Evolutionary conservation across 2,888 invertebrate genomes (phyloP), one percentile per base, ranked within the genome.

Genomic region (Pediacus dermestoides): DNA sequence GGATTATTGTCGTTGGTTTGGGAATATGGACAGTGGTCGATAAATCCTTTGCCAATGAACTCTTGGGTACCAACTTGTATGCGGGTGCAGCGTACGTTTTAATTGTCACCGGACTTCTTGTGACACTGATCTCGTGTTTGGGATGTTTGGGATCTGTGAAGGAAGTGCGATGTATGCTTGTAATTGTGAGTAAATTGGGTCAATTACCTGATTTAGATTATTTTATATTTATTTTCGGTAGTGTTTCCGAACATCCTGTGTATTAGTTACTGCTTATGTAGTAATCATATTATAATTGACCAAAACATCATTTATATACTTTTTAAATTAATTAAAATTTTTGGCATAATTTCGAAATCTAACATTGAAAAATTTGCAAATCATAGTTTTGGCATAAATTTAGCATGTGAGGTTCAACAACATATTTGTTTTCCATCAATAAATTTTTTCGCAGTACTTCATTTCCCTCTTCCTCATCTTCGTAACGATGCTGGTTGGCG

Each of bases 71-170:
- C 57, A 88, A 90, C 72, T 75, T 94, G 58, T 89, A 89, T 70
- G 81, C 86, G 33, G 91, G 89, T 14, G 84, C 92, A 0, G 83
- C 92, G 23, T 88, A 83, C 58, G 85, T 92, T 40, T 74, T 94
- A 46, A 80, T 92, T 33, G 82, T 82, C 12, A 86, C 88, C 42
- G 93, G 94, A 3, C 78, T 83, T 16, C 74, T 88, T 44, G 82
- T 91, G 43, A 81, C 88, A 57, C 61, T 93, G 46, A 78, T 94
- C 35, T 86, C 94, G 6, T 84, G 93, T 67, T 79, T 95, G 46
- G 95, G 95, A 39, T 94, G 93, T 70, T 78, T 90, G 60, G 95
- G 94, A 27, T 91, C 94, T n/a, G 82, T 88, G 28, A 88, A 86
- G 66, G 94, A 95, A 76, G 85, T 93, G 62, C 87, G 90, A 69